Evolutionary conservation across 2,888 invertebrate species (phyloP), one percentile per base, ranked within the genome.

Genomic region (Euproctis similis): DNA sequence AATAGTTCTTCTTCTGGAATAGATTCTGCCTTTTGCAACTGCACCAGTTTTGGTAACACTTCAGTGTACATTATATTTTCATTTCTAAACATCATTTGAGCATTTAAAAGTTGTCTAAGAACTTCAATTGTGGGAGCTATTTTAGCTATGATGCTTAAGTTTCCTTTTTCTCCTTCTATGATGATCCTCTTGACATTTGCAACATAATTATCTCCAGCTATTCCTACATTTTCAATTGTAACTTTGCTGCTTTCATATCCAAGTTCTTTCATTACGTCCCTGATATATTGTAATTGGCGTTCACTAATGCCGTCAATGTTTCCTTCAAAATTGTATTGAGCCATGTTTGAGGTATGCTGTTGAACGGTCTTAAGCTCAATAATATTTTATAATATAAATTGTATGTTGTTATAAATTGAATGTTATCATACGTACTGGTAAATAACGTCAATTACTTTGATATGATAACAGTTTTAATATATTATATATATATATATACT

Each of bases 21-120:
- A 1, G 39, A 54, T 2, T 54, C 61, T 3, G 33, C 40, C 30
- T 46, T 46, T 34, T 72, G 64, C 14, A 72, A 20, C 8, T 61
- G 39, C 2, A 37, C 22, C n/a, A 63, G 45, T 23, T 54, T 60
- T n/a, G 69, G 61, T 1, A 66, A 19, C 3, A 70, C 26, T 23
- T 62, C 41, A 1, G 43, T 43, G 28, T 69, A 71, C 29, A 68
- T 51, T 0, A 44, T 18, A 4, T 40, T 42, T 39, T 73, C 72
- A 24, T 70, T 72, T 1, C 16, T 42, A 23, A 66, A 68, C 4
- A 56, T 3, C 1, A 34, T 1, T 4, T 3, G 26, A 9, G 39
- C 37, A 10, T 49, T 50, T 13, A 41, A 39, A 10, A 28, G 26
- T 6, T 14, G 5, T 18, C 64, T 47, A 9, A 46, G 1, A 5